Evolutionary conservation across 2,888 invertebrate genomes (phyloP), one percentile per base, ranked within the genome.

Genomic region (Fragum sueziense): DNA sequence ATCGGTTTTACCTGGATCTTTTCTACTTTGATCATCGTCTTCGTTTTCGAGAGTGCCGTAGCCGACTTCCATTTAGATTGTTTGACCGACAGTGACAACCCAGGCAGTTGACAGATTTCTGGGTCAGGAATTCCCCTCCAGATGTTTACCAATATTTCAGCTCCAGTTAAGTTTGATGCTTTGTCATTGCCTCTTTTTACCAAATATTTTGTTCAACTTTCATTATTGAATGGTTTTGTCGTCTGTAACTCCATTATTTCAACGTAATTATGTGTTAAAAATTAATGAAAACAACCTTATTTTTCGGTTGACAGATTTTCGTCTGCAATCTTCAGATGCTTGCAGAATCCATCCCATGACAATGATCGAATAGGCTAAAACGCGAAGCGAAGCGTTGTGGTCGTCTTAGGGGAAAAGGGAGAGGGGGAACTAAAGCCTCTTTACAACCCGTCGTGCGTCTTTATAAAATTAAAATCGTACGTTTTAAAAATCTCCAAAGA

Each of bases 31-130:
- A 17, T 9, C 65, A 11, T 65, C 65, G n/a, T 65, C 65, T 41
- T 65, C 65, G 41, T 65, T 65, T 65, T 65, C 65, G 14, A 65
- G 41, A 0, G 65, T 65, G 25, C 65, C 65, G 31, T 65, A 65
- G 1, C 34, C 25, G 22, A 65, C 65, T 20, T 65, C 65, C 65
- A 65, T 65, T 2, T 9, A n/a, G n/a, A n/a, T 47, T 47, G 47
- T 47, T n/a, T 20, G 47, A n/a, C 14, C 3, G 6, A 14, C 14
- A 9, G 37, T 37, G 37, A 37, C 37, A 37, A 14, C 37, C 37
- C 41, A 41, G 9, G 20, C 14, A 57, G 25, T 20, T 57, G 27
- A 57, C 57, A 27, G 25, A 25, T 57, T 27, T 22, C 57, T 27
- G 57, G 57, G 57, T 57, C 57, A 57, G 25, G 29, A 27, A 27